phyloP scores from a whole-genome alignment of 1,140 invertebrate genomes.

The Drosophila prosaltans region DNA sequence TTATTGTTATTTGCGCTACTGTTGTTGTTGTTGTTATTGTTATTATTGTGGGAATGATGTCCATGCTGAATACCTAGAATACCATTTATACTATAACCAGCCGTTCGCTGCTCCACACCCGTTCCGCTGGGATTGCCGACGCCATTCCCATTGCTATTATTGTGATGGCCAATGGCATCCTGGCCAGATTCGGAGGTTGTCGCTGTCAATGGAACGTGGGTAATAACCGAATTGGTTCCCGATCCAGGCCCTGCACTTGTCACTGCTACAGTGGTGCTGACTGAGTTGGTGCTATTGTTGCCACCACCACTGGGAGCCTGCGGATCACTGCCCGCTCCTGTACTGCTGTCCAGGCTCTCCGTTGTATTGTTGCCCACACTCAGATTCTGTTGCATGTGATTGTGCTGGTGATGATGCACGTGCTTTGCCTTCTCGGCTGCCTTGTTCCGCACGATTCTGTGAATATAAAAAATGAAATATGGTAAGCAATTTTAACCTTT shows the following conservation, averaged over 20 bases:
- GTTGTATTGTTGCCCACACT: constrained; percentile 75
- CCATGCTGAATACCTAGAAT: constrained; percentile 93
- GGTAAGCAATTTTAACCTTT: too few relatives aligned
- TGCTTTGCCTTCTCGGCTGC: constrained; percentile 98
- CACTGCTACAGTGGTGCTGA: constrained; percentile 52
- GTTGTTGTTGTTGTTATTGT: constrained; percentile 79
- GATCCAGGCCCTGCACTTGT: constrained; percentile 11
- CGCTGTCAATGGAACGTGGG: constrained; percentile 86
- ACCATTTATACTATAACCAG: constrained; percentile 96
- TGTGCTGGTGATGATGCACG: constrained; percentile 90
- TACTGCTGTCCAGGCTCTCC: constrained; percentile 80
- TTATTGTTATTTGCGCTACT: constrained; percentile 44
- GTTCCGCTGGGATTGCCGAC: constrained; percentile 38
- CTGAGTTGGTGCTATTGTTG: constrained; percentile 37
- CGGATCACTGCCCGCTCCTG: constrained; percentile 52
- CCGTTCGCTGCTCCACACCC: constrained; percentile 84
- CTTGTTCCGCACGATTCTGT: constrained; percentile 97
- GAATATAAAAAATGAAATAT: background rate
- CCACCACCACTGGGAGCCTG: constrained; percentile 21
- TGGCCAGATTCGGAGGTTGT: constrained; percentile 34
- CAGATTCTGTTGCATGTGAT: constrained; percentile 54
- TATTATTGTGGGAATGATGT: constrained; percentile 84
- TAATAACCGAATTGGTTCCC: constrained; percentile 85
- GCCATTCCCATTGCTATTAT: constrained; percentile 71
- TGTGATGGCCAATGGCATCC: constrained; percentile 67